Conservation (phyloP, 1,140 invertebrate genomes). For the Drosophila simulans region DNA sequence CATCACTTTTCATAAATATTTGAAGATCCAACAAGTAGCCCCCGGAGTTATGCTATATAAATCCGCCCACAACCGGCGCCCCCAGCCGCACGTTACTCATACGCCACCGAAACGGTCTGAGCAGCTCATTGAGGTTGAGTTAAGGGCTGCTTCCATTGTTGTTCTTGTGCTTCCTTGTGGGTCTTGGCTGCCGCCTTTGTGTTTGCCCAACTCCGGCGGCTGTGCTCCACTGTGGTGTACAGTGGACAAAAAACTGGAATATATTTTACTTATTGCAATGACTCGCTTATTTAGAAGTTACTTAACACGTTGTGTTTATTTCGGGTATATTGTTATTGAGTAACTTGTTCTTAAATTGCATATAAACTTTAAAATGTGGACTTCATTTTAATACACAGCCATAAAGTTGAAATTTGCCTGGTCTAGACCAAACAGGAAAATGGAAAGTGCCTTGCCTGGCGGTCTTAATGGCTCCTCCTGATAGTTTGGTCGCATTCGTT, state of each 20-base stretch:
- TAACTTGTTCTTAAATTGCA: no score
- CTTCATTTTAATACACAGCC: no score
- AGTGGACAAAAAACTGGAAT: not conserved
- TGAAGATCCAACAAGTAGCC: constrained; percentile 76
- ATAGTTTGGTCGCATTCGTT: constrained; percentile 7
- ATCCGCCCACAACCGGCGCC: constrained; percentile 39
- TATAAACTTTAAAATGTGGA: no score
- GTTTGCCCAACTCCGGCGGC: constrained; percentile 13
- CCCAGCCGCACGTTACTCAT: constrained; percentile 64
- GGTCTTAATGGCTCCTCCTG: constrained; percentile 5
- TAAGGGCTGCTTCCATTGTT: constrained; percentile 52
- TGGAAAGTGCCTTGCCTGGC: not conserved
- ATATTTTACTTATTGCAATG: not conserved
- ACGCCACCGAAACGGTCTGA: constrained; percentile 51
- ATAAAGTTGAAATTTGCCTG: not conserved
- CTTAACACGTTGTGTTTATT: no score
- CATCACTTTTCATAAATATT: constrained; percentile 73
- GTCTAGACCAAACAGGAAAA: not conserved
- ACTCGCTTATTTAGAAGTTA: no score
- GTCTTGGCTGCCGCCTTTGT: constrained; percentile 36
- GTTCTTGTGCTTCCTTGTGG: constrained; percentile 26
- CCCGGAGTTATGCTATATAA: constrained; percentile 67
- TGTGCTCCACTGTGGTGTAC: not conserved
- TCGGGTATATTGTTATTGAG: no score
- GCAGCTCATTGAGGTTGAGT: constrained; percentile 75